These are phyloP conservation scores for Pseudolycoriella hygida DNA, from an alignment of 2,888 invertebrate species.

Conservation along the genomic window DNA sequence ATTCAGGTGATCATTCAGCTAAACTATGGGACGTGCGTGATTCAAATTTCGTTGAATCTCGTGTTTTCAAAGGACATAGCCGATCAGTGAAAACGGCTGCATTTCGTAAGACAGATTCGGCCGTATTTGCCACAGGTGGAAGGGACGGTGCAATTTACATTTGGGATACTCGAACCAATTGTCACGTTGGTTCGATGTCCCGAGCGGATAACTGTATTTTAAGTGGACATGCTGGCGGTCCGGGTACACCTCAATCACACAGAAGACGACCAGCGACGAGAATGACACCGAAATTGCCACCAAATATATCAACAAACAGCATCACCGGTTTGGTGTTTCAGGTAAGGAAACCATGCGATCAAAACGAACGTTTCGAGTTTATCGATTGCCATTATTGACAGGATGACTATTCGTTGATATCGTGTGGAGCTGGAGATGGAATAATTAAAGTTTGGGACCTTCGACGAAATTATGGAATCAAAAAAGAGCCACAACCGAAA, in stretches of 20 bases:
- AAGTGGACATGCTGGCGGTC: conserved; percentile 26
- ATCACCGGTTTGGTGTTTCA: conserved; percentile 75
- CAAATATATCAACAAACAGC: conserved; percentile 42
- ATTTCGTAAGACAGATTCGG: conserved; percentile 48
- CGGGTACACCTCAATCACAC: conserved; percentile 35
- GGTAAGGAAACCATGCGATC: too few relatives aligned
- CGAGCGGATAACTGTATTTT: conserved; percentile 54
- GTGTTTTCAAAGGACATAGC: conserved; percentile 56
- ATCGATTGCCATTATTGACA: conserved; percentile 18
- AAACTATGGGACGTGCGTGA: conserved; percentile 57
- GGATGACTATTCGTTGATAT: conserved; percentile 57
- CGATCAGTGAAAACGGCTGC: conserved; percentile 69
- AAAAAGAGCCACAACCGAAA: conserved; percentile 52
- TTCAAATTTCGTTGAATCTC: conserved; percentile 29
- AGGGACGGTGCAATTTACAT: conserved; percentile 73
- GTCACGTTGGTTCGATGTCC: conserved; percentile 21
- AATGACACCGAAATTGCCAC: conserved; percentile 28
- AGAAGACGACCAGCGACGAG: conserved; percentile 21
- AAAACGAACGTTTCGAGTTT: not conserved
- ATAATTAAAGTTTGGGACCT: conserved; percentile 77
- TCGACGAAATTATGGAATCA: conserved; percentile 58
- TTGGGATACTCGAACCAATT: conserved; percentile 57
- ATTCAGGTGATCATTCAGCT: conserved; percentile 73
- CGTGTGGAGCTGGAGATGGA: conserved; percentile 77
- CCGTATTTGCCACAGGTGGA: conserved; percentile 73